These are phyloP conservation scores for Melanophora roralis DNA, from an alignment of 2,888 invertebrate species.

Conservation along the genomic window DNA sequence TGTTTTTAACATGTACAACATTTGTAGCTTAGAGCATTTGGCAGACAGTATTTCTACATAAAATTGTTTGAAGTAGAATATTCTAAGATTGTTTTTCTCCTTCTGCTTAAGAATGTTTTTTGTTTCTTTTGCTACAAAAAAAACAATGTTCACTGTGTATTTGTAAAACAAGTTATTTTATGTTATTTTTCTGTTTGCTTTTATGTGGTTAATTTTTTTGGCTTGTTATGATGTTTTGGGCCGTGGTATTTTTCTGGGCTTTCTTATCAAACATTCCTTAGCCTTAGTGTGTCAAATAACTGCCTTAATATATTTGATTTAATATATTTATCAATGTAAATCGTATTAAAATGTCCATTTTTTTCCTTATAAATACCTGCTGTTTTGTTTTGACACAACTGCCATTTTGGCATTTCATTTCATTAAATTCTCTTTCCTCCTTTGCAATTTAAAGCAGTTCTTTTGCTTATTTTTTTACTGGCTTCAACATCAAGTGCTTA, in stretches of 20 bases:
- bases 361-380: not conserved
- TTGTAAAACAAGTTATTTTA: constrained; percentile 7
- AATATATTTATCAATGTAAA: constrained; percentile 28
- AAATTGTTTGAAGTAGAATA: constrained; percentile 2
- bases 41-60: not conserved
- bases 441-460: not conserved
- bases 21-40: constrained; percentile 7
- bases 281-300: not conserved
- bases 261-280: not conserved
- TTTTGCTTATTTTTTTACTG: not conserved
- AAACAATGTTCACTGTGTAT: constrained; percentile 27
- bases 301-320: not conserved
- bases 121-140: not conserved
- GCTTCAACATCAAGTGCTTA: not conserved
- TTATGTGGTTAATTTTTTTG: not conserved
- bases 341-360: constrained; percentile 19
- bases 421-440: not conserved
- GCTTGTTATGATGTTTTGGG: not conserved
- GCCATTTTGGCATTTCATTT: not conserved
- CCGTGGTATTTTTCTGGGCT: not conserved
- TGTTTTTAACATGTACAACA: not conserved
- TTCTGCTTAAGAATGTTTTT: constrained; percentile 8
- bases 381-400: not conserved
- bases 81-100: not conserved
- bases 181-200: not conserved